Evolutionary conservation across 2,888 invertebrate genomes (phyloP), one percentile per base, ranked within the genome.

Genomic region (Pelosia muscerda): DNA sequence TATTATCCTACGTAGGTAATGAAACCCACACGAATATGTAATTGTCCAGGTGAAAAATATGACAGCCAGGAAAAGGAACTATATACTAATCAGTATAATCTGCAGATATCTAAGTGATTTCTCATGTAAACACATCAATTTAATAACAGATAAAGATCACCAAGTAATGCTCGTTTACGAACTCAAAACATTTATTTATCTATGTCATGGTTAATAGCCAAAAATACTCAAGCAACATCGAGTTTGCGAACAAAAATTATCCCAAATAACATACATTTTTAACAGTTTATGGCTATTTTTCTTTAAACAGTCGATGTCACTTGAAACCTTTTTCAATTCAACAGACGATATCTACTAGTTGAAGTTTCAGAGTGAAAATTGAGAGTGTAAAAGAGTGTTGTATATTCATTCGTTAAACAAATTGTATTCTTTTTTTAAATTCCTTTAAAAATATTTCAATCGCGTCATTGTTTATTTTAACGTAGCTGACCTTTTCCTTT

Each of bases 31-130:
- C n/a, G n/a, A n/a, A n/a, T n/a, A n/a, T n/a, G n/a, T n/a, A n/a
- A n/a, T n/a, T n/a, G n/a, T n/a, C n/a, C n/a, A n/a, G n/a, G n/a
- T n/a, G n/a, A n/a, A n/a, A n/a, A 59, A 11, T 11, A n/a, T n/a
- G 42, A 28, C 38, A 23, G 26, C 23, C 56, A 42, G 64, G 64
- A 64, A 64, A 57, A 57, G 49, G 57, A 64, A 64, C 22, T 56
- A 11, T 13, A 58, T 23, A 64, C 15, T n/a, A 13, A 42, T 26
- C 38, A 25, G 10, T 25, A 64, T 49, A 22, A 15, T 13, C 59
- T 25, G 15, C 15, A 38, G 6, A 22, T 64, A 28, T 15, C 28
- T 28, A 57, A 64, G 64, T 64, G 57, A 42, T 22, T 26, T 64
- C 2, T 13, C n/a, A 4, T 64, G 64, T 64, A 22, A 26, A 64